Percentiles rank a stretch among this genome's conserved stretches.
Conservation (phyloP, 2,113 vertebrate genomes). For the Eublepharis macularius region DNA sequence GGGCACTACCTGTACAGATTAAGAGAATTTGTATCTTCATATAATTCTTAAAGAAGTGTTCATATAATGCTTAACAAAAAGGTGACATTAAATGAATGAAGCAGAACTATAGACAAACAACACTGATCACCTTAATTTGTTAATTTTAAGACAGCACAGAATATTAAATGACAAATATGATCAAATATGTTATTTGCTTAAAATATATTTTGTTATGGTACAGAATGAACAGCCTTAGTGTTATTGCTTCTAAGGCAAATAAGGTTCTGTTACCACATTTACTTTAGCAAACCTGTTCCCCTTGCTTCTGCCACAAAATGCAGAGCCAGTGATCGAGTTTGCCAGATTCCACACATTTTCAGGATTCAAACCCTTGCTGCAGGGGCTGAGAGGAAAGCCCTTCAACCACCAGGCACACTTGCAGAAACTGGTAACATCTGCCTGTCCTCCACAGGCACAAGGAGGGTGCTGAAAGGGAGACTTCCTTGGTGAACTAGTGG, state of each 20-base stretch:
- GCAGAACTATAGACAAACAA: background rate
- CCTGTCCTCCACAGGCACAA: background rate
- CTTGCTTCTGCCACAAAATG: conserved; percentile 68
- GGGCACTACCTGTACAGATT: background rate
- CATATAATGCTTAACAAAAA: background rate
- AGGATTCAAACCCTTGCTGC: background rate
- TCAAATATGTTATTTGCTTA: background rate
- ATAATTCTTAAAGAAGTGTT: background rate
- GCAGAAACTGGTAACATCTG: background rate
- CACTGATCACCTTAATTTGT: background rate
- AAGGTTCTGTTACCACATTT: conserved; percentile 63
- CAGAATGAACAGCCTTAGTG: conserved; percentile 47
- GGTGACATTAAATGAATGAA: background rate
- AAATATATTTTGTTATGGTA: conserved; percentile 12
- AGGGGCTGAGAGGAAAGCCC: background rate
- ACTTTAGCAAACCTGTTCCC: conserved; percentile 72
- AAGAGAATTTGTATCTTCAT: background rate
- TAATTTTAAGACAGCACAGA: background rate
- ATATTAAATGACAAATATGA: background rate
- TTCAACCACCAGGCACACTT: background rate
- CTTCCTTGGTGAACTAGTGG: background rate
- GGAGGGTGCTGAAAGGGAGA: background rate
- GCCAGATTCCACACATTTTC: conserved; percentile 26
- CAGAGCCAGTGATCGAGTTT: conserved; percentile 70
- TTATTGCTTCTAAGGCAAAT: conserved; percentile 39